Percentiles rank a stretch among this genome's conserved stretches.
Evolutionary conservation across 2,113 vertebrate species (phyloP).

Genomic region (Rhabdornis inornatus): DNA sequence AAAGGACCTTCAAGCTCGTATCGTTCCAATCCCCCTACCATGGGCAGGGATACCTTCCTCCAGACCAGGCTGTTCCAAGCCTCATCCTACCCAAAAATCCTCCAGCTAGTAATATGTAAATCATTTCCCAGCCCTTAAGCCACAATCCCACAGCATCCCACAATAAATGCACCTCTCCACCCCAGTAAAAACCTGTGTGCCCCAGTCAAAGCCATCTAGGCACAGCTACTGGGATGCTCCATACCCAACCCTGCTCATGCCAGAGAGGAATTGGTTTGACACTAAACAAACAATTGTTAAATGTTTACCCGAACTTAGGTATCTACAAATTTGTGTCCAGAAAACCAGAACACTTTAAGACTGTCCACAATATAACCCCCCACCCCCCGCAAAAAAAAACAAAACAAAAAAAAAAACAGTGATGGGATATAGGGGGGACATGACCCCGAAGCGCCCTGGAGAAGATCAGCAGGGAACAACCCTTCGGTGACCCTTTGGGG

Average conservation of each 20-base stretch:
- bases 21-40: fast-evolving
- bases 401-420: too few species aligned
- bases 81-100: neutral
- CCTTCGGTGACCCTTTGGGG: neutral
- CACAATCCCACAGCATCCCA: neutral
- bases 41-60: neutral
- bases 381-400: too few species aligned
- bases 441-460: fast-evolving
- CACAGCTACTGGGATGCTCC: neutral
- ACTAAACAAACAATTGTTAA: neutral
- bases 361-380: too few species aligned
- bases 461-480: neutral
- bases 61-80: neutral
- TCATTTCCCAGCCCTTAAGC: neutral
- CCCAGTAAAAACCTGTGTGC: neutral
- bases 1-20: neutral
- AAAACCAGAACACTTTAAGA: neutral
- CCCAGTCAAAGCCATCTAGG: neutral
- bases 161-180: neutral
- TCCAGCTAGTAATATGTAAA: fast-evolving
- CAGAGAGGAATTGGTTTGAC: fast-evolving
- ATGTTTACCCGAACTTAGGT: neutral
- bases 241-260: neutral
- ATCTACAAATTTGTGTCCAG: too few species aligned
- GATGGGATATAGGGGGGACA: neutral